Evolutionary conservation across 2,797 vertebrate species (phyloP).

Genomic region (Mormyrops attenuatus): DNA sequence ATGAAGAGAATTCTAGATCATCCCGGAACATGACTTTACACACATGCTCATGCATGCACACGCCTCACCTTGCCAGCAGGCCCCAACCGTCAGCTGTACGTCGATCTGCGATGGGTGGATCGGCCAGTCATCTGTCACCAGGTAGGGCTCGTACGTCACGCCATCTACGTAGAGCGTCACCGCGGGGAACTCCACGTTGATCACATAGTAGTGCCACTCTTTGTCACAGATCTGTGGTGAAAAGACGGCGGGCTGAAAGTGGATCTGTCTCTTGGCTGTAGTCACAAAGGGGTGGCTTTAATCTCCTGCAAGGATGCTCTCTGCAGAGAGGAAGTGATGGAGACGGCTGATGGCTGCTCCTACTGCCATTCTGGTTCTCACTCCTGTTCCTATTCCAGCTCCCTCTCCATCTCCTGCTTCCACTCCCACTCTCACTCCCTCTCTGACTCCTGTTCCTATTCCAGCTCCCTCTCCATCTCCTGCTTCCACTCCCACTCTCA

Average conservation of each 20-base stretch:
- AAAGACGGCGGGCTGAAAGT: constrained; percentile 18
- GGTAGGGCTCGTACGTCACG: constrained; percentile 89
- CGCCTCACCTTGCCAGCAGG: constrained; percentile 94
- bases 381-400: too few species aligned
- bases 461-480: too few species aligned
- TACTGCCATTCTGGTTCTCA: neutral
- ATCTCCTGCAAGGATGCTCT: constrained; percentile 1
- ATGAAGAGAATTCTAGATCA: neutral
- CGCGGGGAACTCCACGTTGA: constrained; percentile 90
- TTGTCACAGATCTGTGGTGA: constrained; percentile 88
- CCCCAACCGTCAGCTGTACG: constrained; percentile 90
- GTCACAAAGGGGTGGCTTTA: constrained; percentile 9
- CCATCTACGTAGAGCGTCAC: constrained; percentile 93
- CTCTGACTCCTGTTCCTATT: too few species aligned
- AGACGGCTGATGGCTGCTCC: constrained; percentile 14
- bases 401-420: too few species aligned
- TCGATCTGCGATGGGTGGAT: constrained; percentile 90
- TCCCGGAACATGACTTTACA: neutral
- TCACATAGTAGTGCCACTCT: constrained; percentile 97
- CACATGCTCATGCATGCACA: neutral
- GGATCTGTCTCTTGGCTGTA: neutral
- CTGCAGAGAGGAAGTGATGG: neutral
- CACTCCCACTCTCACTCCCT: too few species aligned
- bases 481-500: too few species aligned
- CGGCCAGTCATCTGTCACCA: constrained; percentile 97